Conservation (phyloP, 2,113 vertebrate species). For the Amazona guildingii region DNA sequence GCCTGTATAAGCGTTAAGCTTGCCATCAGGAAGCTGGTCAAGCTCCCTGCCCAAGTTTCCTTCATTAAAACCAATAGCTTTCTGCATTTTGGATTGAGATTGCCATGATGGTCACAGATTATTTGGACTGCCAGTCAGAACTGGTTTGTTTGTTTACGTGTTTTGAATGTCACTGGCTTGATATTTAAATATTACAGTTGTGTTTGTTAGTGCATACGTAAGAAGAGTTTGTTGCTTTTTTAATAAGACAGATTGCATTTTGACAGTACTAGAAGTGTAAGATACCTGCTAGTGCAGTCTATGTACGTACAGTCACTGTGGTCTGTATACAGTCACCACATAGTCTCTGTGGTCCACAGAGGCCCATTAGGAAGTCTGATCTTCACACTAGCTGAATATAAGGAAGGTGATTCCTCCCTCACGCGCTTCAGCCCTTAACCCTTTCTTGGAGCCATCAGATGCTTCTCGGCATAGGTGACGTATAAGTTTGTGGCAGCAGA, state of each 20-base stretch:
- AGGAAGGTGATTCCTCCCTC: not conserved
- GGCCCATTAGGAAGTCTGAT: not conserved
- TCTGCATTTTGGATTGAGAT: not conserved
- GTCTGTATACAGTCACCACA: not conserved
- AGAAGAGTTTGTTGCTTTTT: not conserved
- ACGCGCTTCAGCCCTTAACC: not conserved
- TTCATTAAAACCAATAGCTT: not conserved
- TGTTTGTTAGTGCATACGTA: not conserved
- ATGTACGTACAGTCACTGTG: not conserved
- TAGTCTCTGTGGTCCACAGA: not conserved
- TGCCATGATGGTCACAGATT: not conserved
- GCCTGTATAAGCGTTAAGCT: fast-evolving
- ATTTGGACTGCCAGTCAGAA: not conserved
- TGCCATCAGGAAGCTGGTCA: not conserved
- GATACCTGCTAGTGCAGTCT: not conserved
- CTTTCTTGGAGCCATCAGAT: not conserved
- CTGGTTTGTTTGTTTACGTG: not conserved
- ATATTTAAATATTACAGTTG: not conserved
- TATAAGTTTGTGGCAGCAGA: not conserved
- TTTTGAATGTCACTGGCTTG: not conserved
- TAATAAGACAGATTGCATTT: not conserved
- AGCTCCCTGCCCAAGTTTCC: not conserved
- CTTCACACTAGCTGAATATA: not conserved
- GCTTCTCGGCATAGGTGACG: not conserved
- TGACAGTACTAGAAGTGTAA: not conserved